Base-by-base conservation (phyloP, 2,888 invertebrate genomes). In the Tetragonula carbonaria region DNA sequence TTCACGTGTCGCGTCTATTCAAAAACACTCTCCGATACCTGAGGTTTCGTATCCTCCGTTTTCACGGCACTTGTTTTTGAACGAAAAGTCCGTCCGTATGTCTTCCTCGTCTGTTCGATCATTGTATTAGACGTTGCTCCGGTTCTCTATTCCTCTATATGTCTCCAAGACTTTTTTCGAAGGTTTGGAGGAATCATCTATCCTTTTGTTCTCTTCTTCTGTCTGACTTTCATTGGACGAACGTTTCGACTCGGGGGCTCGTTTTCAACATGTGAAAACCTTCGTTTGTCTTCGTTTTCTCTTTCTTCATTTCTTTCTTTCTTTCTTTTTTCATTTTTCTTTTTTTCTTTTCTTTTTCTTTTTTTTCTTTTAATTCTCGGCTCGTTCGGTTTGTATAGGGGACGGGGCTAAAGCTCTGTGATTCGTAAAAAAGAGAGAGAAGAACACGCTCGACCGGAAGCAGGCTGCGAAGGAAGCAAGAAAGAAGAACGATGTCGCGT, bases 361-460 rank as follows among this genome's bases (percentile, higher is more conserved):
- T 21, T 55, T 55, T 6, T 55, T 18, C 6, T 55, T 55, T 13
- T 16, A 8, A 33, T n/a, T 14, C 16, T 55, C n/a, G 55, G 33
- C 55, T 71, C n/a, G 8, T 38, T 68, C 2, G 28, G 62, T 67
- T 77, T 81, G 50, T 70, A 77, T 78, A 70, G 71, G 84, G 86
- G 89, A 89, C 87, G 87, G 89, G 89, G 82, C 82, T 84, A 78
- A 89, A 89, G 86, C 89, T 88, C 86, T 87, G 84, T 87, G 77
- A 86, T 78, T 89, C 73, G 90, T 89, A 89, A 90, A 89, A 85
- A 89, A 28, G 28, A 85, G 80, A 85, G 85, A 86, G 84, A 89
- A 88, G 80, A 90, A 88, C 78, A 81, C 85, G 85, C 80, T 90
- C 88, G 88, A 87, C 77, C 85, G 82, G 86, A 80, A 80, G 59